Conservation (phyloP, 2,888 invertebrate species). For the Callyntrura sp. region DNA sequence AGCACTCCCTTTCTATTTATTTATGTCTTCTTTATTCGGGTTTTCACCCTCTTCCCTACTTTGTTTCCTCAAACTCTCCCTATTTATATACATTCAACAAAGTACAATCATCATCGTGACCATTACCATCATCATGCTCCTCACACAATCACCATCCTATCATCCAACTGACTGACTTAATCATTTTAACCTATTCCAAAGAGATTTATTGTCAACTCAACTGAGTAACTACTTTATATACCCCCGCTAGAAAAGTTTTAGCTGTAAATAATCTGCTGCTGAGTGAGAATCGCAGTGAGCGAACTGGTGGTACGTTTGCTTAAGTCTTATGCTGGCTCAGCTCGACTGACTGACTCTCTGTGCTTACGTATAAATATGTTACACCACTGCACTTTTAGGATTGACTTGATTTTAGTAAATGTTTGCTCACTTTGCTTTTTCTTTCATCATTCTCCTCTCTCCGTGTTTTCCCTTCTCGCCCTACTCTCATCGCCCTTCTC, state of each 20-base stretch:
- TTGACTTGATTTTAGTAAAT: conserved; percentile 75
- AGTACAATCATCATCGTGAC: conserved; percentile 59
- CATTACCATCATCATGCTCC: conserved; percentile 77
- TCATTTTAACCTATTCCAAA: conserved; percentile 75
- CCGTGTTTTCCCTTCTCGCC: conserved; percentile 35
- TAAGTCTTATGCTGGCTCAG: not conserved
- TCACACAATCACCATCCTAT: conserved; percentile 85
- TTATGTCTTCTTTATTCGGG: conserved; percentile 73
- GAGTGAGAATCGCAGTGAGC: conserved; percentile 20
- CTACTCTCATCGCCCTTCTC: conserved; percentile 26
- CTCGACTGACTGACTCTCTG: not conserved
- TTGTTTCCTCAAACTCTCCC: not conserved
- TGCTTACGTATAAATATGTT: not conserved
- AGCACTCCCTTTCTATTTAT: conserved; percentile 71
- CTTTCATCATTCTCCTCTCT: conserved; percentile 15
- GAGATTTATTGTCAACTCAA: conserved; percentile 75
- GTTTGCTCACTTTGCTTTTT: conserved; percentile 72
- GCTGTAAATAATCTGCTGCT: conserved; percentile 63
- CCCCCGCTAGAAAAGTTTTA: conserved; percentile 31
- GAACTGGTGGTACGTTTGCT: conserved; percentile 21
- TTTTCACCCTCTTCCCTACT: conserved; percentile 84
- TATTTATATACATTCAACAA: conserved; percentile 26
- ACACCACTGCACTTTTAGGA: conserved; percentile 17
- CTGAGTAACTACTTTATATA: conserved; percentile 69
- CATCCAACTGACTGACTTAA: conserved; percentile 76